Percentiles rank a stretch among this genome's conserved stretches.
Conservation (phyloP, 2,113 vertebrate species). For the Platysteira castanea region DNA sequence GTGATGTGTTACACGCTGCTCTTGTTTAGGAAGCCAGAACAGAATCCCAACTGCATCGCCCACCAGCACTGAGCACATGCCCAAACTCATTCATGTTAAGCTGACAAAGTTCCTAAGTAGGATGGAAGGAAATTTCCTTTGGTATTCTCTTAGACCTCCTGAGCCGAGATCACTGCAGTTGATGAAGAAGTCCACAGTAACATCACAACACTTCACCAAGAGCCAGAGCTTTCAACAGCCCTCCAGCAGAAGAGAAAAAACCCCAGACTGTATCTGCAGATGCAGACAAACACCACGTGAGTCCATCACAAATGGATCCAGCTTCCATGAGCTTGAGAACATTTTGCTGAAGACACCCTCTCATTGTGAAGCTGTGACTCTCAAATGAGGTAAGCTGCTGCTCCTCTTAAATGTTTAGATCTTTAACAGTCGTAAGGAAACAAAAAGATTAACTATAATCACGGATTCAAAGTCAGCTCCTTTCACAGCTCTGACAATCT, state of each 20-base stretch:
- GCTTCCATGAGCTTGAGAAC: not conserved
- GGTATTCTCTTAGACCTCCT: not conserved
- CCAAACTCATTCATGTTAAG: not conserved
- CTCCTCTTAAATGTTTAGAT: not conserved
- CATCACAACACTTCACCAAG: not conserved
- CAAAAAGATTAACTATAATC: not conserved
- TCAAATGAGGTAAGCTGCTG: not conserved
- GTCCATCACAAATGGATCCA: not conserved
- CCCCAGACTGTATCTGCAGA: not conserved
- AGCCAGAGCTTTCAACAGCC: not conserved
- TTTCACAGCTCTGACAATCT: not conserved
- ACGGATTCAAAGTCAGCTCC: not conserved
- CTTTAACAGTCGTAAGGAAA: not conserved
- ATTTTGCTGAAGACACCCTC: not conserved
- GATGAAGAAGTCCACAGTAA: not conserved
- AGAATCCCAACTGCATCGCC: not conserved
- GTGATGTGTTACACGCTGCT: not conserved
- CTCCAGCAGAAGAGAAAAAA: not conserved
- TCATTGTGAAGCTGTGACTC: not conserved
- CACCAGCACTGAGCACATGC: not conserved
- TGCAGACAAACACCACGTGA: not conserved
- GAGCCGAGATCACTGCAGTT: fast-evolving
- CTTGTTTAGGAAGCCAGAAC: not conserved
- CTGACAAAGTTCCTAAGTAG: not conserved
- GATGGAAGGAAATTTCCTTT: not conserved